phyloP scores from a whole-genome alignment of 2,888 invertebrate species.

The Nomada ferruginata region DNA sequence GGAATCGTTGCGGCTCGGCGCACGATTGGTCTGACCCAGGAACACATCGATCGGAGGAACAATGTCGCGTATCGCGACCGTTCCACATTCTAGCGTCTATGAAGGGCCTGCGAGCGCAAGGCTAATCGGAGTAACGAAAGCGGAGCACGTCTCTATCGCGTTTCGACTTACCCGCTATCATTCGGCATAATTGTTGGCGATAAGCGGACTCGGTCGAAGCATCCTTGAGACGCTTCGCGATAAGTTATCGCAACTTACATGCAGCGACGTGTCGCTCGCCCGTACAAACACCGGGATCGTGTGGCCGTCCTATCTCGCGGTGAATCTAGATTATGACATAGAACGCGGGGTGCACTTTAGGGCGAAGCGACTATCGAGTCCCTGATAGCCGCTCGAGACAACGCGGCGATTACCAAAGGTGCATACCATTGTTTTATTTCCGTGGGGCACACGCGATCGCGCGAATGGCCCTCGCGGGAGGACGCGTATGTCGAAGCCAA shows the following conservation, averaged over 20 bases:
- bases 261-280: conserved; percentile 33
- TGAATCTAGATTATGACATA: conserved; percentile 44
- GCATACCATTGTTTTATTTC: conserved; percentile 47
- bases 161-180: conserved; percentile 45
- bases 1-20: neutral
- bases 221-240: conserved; percentile 44
- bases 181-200: conserved; percentile 59
- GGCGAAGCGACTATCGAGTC: conserved; percentile 7
- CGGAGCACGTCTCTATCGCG: conserved; percentile 24
- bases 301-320: conserved; percentile 55
- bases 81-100: neutral
- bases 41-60: conserved; percentile 24
- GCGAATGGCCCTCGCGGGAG: neutral
- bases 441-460: conserved; percentile 25
- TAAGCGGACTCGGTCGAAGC: conserved; percentile 45
- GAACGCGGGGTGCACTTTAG: neutral
- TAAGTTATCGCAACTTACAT: conserved; percentile 51
- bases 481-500: neutral
- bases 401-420: conserved; percentile 20
- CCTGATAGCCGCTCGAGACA: conserved; percentile 6
- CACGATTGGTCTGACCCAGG: conserved; percentile 17
- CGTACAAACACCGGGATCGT: conserved; percentile 40
- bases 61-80: conserved; percentile 17
- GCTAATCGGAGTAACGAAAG: conserved; percentile 27
- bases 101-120: neutral